Percentiles rank a stretch among this genome's conserved stretches.
These are phyloP conservation scores for Yponomeuta cagnagella DNA, from an alignment of 2,888 invertebrate genomes.

Conservation along the genomic window DNA sequence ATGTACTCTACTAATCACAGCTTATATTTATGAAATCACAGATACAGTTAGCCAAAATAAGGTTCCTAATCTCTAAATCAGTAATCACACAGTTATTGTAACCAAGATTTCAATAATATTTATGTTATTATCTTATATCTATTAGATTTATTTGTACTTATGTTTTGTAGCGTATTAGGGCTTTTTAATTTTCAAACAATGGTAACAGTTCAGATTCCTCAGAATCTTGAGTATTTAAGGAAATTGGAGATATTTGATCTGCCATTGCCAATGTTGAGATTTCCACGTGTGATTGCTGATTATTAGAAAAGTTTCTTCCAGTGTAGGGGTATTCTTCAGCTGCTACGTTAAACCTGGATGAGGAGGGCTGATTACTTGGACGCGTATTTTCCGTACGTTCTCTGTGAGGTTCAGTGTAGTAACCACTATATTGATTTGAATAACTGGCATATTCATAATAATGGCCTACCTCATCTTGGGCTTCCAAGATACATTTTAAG, in stretches of 20 bases:
- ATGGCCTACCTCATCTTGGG: conserved; percentile 19
- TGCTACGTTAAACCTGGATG: conserved; percentile 20
- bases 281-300: conserved; percentile 21
- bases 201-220: conserved; percentile 19
- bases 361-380: conserved; percentile 20
- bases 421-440: conserved; percentile 20
- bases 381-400: too few species aligned
- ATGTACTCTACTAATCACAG: conserved; percentile 17
- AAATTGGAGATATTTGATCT: conserved; percentile 18
- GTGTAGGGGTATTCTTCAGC: conserved; percentile 19
- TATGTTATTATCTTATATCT: conserved; percentile 19
- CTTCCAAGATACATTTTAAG: conserved; percentile 21
- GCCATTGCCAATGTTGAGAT: conserved; percentile 17
- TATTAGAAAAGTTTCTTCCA: conserved; percentile 20
- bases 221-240: conserved; percentile 18
- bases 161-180: conserved; percentile 19
- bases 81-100: conserved; percentile 20
- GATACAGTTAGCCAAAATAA: conserved; percentile 7
- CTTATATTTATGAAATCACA: conserved; percentile 19
- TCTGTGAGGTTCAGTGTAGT: too few species aligned
- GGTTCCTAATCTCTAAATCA: background rate
- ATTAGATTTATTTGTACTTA: conserved; percentile 19
- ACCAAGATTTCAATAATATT: conserved; percentile 20
- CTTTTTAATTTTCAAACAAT: conserved; percentile 17
- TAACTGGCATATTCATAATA: conserved; percentile 20